These are phyloP conservation scores for Salticus scenicus DNA, from an alignment of 2,888 invertebrate genomes.

Conservation along the genomic window DNA sequence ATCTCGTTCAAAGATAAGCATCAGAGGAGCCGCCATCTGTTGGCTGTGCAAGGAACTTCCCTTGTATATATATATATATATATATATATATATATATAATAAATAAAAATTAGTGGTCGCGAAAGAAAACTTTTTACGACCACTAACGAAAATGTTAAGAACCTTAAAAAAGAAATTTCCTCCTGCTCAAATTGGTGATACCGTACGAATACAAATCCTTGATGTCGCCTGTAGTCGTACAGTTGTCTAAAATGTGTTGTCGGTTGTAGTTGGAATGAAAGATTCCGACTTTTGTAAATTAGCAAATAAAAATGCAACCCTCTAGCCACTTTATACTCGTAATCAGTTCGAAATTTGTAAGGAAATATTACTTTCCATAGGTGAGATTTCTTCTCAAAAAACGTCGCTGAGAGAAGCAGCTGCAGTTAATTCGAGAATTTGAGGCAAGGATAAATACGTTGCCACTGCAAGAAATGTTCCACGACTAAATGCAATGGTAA, in stretches of 20 bases:
- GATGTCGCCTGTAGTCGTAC: slow-evolving; percentile 20
- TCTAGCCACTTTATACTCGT: slow-evolving; percentile 35
- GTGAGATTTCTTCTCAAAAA: too few species aligned
- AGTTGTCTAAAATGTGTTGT: slow-evolving; percentile 22
- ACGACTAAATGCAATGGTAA: slow-evolving; percentile 22
- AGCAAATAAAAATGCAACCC: slow-evolving; percentile 30
- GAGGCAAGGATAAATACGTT: background rate
- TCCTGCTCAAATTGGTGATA: too few species aligned
- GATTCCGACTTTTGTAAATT: slow-evolving; percentile 32
- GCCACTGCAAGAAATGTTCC: background rate
- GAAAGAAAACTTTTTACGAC: slow-evolving; percentile 22
- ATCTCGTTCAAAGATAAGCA: too few species aligned
- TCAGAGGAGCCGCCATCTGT: too few species aligned
- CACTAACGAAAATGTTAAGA: slow-evolving; percentile 27
- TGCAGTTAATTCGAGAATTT: slow-evolving; percentile 32
- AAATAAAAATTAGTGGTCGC: background rate
- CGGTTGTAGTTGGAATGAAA: background rate
- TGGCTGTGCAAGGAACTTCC: too few species aligned
- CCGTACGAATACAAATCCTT: slow-evolving; percentile 21
- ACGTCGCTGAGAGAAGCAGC: too few species aligned
- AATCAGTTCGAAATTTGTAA: too few species aligned
- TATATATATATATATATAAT: too few species aligned
- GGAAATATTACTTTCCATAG: too few species aligned
- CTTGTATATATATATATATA: too few species aligned
- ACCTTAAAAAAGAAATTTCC: slow-evolving; percentile 20